Base-by-base conservation (phyloP, 2,797 vertebrate genomes). In the Spinus pinus region DNA sequence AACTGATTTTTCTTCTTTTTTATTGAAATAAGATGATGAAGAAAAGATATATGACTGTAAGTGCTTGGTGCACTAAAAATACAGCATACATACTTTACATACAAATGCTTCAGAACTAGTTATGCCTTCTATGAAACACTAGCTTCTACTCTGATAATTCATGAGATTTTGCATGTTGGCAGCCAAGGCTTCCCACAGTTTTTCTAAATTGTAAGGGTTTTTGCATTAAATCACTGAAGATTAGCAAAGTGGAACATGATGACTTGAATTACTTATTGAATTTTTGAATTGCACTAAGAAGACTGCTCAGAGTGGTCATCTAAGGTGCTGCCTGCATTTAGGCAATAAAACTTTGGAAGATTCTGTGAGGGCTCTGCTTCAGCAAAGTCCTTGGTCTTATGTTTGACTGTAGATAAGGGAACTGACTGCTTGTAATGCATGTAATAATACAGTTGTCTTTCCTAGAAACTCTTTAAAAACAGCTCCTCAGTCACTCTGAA, bases 81-180 rank as follows among this genome's bases (percentile, higher is more conserved):
- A 1, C 22, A 39, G 22, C 17, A 15, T n/a, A 4, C 2, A 5
- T 53, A 6, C 12, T 42, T 47, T 44, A 28, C 2, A 1, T 21
- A 10, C 0, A 2, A 39, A 20, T 66, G 30, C 33, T 81, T 62
- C 64, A 21, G 44, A 56, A 2, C 1, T 39, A 24, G 31, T 30
- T n/a, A 53, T 37, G 41, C 31, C 28, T 10, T 9, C 46, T 35
- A 4, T 46, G 31, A 64, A 89, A 61, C 46, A 33, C 11, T 16
- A 33, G 8, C 9, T 78, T 70, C 37, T 60, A 12, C 37, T 67
- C 47, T 35, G 61, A 49, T 33, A 58, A 18, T 31, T 58, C 3
- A 3, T 81, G 56, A 70, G 56, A 58, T 82, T 88, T 77, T 1
- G 1, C 11, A 6, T 8, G 11, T 39, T 70, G 58, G 57, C 42